Percentiles rank a stretch among this genome's conserved stretches.
Conservation (phyloP, 2,113 vertebrate genomes). For the Tachycineta bicolor region DNA sequence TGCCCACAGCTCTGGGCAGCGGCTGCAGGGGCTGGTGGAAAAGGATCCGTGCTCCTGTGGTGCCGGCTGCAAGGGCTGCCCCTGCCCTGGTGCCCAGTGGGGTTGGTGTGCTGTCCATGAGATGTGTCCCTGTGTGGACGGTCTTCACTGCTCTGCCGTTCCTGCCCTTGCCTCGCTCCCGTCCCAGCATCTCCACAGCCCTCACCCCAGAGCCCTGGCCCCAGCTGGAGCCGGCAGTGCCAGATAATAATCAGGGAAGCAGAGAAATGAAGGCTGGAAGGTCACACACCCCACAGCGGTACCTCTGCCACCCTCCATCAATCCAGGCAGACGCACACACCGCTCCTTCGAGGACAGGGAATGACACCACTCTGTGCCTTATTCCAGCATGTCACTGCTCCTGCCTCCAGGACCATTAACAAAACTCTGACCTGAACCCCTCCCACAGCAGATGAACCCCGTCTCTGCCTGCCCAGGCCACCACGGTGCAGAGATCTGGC, state of each 20-base stretch:
- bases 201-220: neutral
- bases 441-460: neutral
- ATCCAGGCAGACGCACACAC: neutral
- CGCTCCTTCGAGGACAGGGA: neutral
- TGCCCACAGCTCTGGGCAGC: neutral
- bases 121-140: neutral
- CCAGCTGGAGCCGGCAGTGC: neutral
- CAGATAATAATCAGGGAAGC: slow-evolving; percentile 12
- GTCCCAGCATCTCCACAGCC: neutral
- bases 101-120: fast-evolving
- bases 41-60: fast-evolving
- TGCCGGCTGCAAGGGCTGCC: fast-evolving
- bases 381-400: neutral
- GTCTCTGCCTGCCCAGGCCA: neutral
- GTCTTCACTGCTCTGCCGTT: neutral
- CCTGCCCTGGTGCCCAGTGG: fast-evolving
- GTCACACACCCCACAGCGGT: neutral
- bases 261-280: neutral
- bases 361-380: neutral
- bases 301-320: slow-evolving; percentile 2
- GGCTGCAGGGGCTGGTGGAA: neutral
- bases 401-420: neutral
- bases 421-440: neutral
- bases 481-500: neutral
- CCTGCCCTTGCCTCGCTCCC: neutral